Evolutionary conservation across 2,888 invertebrate genomes (phyloP).

Genomic region (Platynereis dumerilii): DNA sequence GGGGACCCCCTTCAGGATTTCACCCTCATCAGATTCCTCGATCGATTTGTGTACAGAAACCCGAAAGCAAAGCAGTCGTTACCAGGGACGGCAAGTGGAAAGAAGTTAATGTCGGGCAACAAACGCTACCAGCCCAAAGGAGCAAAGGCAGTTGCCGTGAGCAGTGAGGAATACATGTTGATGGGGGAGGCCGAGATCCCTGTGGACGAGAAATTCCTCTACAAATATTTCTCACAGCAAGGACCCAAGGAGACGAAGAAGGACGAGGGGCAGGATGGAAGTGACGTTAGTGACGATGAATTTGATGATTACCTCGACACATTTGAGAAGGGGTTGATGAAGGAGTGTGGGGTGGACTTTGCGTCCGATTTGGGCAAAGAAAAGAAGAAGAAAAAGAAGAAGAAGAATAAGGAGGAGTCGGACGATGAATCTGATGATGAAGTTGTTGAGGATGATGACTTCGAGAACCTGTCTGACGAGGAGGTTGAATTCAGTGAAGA

Average conservation of each 20-base stretch:
- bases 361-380: not conserved
- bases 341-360: not conserved
- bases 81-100: constrained; percentile 70
- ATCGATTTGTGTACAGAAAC: constrained; percentile 95
- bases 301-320: constrained; percentile 73
- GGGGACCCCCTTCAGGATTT: constrained; percentile 96
- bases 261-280: constrained; percentile 73
- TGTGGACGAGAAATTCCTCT: constrained; percentile 87
- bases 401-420: constrained; percentile 16
- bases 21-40: constrained; percentile 86
- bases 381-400: constrained; percentile 18
- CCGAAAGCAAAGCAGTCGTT: constrained; percentile 64
- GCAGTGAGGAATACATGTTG: constrained; percentile 74
- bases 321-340: constrained; percentile 20
- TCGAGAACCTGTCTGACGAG: constrained; percentile 37
- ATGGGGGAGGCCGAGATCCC: constrained; percentile 74
- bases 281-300: constrained; percentile 79
- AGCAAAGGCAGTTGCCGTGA: constrained; percentile 68
- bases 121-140: not conserved
- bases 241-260: constrained; percentile 48
- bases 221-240: constrained; percentile 68
- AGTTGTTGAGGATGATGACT: constrained; percentile 58
- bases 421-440: constrained; percentile 42
- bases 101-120: not conserved
- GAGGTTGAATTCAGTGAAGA: constrained; percentile 39